Conservation (phyloP, 2,888 invertebrate genomes). For the Oscheius onirici region DNA sequence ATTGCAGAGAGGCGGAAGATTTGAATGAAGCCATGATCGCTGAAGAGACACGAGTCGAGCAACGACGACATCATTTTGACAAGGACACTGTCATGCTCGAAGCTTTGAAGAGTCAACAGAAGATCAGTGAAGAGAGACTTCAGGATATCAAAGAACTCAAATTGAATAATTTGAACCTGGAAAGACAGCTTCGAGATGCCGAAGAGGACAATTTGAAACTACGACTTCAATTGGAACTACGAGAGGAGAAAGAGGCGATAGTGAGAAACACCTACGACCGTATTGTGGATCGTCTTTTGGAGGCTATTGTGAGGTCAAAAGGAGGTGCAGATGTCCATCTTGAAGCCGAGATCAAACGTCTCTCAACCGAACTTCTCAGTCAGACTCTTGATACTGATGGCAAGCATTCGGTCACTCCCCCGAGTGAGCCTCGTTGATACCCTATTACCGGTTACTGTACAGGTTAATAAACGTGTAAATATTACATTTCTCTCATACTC, state of each 20-base stretch:
- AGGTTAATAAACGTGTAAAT: neutral
- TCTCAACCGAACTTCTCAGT: neutral
- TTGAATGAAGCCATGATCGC: constrained; percentile 19
- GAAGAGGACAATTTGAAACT: neutral
- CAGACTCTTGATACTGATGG: neutral
- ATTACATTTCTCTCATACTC: neutral
- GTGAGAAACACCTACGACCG: neutral
- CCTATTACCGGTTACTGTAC: constrained; percentile 4
- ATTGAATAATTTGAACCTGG: neutral
- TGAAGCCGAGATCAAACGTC: neutral
- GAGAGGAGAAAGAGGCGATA: neutral
- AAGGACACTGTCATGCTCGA: neutral
- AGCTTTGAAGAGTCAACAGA: constrained; percentile 6
- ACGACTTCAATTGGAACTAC: neutral
- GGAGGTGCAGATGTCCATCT: neutral
- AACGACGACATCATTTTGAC: too few species aligned
- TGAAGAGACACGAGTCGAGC: neutral
- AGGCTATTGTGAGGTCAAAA: neutral
- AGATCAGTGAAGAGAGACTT: constrained; percentile 1
- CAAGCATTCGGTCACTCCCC: neutral
- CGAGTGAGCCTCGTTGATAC: constrained; percentile 1
- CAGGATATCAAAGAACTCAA: constrained; percentile 5
- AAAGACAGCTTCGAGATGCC: neutral
- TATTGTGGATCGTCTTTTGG: neutral
- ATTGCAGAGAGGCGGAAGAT: neutral